A percentile compares a stretch with the other conserved stretches of the same genome.
phyloP scores from a whole-genome alignment of 2,113 vertebrate genomes.

The Delphinapterus leucas region DNA sequence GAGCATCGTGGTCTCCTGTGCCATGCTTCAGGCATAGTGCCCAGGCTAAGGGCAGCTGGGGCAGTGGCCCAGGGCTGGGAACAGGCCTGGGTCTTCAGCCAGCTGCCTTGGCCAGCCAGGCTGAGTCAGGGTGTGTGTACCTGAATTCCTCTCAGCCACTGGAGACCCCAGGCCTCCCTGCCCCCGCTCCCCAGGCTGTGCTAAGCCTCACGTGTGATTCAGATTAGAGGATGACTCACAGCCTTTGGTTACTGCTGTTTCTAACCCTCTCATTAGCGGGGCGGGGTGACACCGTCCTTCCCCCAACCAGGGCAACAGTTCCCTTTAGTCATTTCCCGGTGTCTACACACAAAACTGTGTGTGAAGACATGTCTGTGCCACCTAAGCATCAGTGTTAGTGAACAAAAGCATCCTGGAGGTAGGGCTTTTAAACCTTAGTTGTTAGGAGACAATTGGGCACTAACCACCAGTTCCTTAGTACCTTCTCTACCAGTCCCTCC shows the following conservation, averaged over 20 bases:
- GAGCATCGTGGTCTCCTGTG: slow-evolving; percentile 55
- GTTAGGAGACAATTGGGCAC: not conserved
- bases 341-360: slow-evolving; percentile 43
- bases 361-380: not conserved
- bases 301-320: slow-evolving; percentile 46
- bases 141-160: slow-evolving; percentile 14
- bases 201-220: slow-evolving; percentile 61
- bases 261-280: slow-evolving; percentile 30
- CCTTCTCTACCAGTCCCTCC: not conserved
- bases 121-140: slow-evolving; percentile 48
- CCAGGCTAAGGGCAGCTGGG: slow-evolving; percentile 62
- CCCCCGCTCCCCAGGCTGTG: not conserved
- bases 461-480: not conserved
- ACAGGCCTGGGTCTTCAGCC: slow-evolving; percentile 33
- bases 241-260: slow-evolving; percentile 54
- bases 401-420: not conserved
- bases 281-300: slow-evolving; percentile 16
- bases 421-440: not conserved
- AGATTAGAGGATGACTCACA: slow-evolving; percentile 66
- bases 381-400: not conserved
- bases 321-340: slow-evolving; percentile 36
- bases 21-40: slow-evolving; percentile 70
- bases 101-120: slow-evolving; percentile 24
- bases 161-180: slow-evolving; percentile 40
- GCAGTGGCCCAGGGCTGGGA: slow-evolving; percentile 27